These are phyloP conservation scores for Chrysolina oricalcia DNA, from an alignment of 2,888 invertebrate genomes.

Conservation along the genomic window DNA sequence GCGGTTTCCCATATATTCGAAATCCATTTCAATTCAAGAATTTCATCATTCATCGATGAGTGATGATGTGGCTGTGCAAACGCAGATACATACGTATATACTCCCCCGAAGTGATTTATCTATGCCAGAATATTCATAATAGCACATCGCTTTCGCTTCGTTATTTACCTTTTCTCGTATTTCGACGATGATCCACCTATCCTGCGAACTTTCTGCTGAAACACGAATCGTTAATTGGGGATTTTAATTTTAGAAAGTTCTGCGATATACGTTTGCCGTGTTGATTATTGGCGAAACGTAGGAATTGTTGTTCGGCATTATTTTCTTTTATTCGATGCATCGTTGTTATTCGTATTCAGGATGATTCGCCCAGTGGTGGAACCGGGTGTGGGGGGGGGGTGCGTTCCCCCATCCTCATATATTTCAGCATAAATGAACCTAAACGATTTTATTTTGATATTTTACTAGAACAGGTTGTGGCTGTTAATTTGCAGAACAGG, in stretches of 20 bases:
- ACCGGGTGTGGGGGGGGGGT: too few relatives aligned
- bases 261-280: conserved; percentile 2
- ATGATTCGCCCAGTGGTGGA: background rate
- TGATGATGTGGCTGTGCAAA: conserved; percentile 41
- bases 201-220: conserved; percentile 3
- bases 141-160: conserved; percentile 19
- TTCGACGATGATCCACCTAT: conserved; percentile 32
- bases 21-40: conserved; percentile 34
- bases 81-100: conserved; percentile 25
- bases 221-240: conserved; percentile 4
- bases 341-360: background rate
- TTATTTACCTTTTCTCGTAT: conserved; percentile 20
- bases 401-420: too few relatives aligned
- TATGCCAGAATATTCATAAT: conserved; percentile 18
- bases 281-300: background rate
- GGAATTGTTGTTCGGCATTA: background rate
- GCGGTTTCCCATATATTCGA: conserved; percentile 22
- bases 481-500: too few relatives aligned
- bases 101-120: conserved; percentile 27
- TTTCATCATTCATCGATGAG: conserved; percentile 43
- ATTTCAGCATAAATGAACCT: too few relatives aligned
- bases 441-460: too few relatives aligned
- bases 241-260: background rate
- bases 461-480: too few relatives aligned
- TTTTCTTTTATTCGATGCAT: background rate